A percentile compares a stretch with the other conserved stretches of the same genome.
Conservation (phyloP, 2,797 vertebrate genomes). For the Ceyx erithaca region DNA sequence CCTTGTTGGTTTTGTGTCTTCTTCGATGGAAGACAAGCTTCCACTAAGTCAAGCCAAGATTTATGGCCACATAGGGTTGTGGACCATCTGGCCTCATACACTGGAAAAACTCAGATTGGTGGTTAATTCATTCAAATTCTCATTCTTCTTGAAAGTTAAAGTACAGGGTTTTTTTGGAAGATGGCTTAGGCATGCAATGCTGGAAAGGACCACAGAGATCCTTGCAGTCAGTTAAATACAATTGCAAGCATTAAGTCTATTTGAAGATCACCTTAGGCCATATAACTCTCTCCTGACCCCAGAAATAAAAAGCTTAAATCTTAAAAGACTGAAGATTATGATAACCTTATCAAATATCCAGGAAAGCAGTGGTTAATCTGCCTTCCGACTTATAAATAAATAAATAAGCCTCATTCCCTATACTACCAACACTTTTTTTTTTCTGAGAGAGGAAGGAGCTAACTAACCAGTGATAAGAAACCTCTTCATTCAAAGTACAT, state of each 20-base stretch:
- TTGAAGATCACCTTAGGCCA: not conserved
- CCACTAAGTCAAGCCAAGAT: not conserved
- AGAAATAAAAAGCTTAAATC: not conserved
- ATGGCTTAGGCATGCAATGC: not conserved
- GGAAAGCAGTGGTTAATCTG: not conserved
- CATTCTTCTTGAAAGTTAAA: not conserved
- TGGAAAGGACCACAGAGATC: not conserved
- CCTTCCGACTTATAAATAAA: not conserved
- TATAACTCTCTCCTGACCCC: not conserved
- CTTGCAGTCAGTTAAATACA: not conserved
- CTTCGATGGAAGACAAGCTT: not conserved
- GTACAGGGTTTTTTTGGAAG: fast-evolving
- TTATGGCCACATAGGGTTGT: not conserved
- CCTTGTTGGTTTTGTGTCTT: not conserved
- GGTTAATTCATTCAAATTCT: not conserved
- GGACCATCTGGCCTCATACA: not conserved
- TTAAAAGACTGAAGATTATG: not conserved
- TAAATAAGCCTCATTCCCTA: not conserved
- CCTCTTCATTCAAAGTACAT: not conserved
- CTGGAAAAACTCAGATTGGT: not conserved
- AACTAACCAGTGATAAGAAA: not conserved
- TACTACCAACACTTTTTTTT: not conserved
- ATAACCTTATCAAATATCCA: not conserved
- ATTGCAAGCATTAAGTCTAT: not conserved
- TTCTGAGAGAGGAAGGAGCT: not conserved